Base-by-base conservation (phyloP, 1,140 invertebrate genomes). In the Copidosoma floridanum region DNA sequence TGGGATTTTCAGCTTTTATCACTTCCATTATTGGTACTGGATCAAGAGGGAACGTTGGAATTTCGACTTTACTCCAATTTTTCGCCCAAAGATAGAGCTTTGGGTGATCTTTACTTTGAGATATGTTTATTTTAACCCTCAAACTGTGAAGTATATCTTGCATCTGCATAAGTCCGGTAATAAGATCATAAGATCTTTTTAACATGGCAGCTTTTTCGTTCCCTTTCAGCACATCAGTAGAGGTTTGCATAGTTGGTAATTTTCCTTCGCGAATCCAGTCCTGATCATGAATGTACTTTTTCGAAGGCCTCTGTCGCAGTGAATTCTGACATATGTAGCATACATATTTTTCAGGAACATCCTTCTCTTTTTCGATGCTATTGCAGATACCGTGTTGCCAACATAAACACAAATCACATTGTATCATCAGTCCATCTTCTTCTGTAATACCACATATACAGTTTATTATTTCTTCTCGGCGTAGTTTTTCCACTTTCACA, bases 341-440 rank as follows among this genome's bases (percentile, higher is more conserved):
- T 38, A 95, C 85, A 76, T 96, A 96, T 72, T 92, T 93, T 44
- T 93, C 90, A 0, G 94, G 93, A 11, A 95, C 91, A 74, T 94
- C 84, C 11, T 83, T 84, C 64, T 93, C 91, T 27, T 83, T 85
- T 57, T 89, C 85, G 59, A 95, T 92, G 43, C 88, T 87, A 73
- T 94, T 91, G 69, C 94, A 97, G 37, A 86, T 82, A 1, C 92
- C 93, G 76, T 97, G 94, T 76, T 97, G 94, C 95, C 94, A 97
- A 74, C 92, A 94, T 11, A 95, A 79, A 71, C 94, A 97, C 20
- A 95, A 81, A 73, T 97, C 95, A 79, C 95, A 97, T 83, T 97
- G 88, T 67, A 97, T 92, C 93, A 96, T 97, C 3, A 96, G 79
- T 3, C 94, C 94, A 75, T 95, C 93, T 78, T 97, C 94, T 79